These are phyloP conservation scores for Girardinus metallicus DNA, from an alignment of 2,797 vertebrate species.

Conservation along the genomic window DNA sequence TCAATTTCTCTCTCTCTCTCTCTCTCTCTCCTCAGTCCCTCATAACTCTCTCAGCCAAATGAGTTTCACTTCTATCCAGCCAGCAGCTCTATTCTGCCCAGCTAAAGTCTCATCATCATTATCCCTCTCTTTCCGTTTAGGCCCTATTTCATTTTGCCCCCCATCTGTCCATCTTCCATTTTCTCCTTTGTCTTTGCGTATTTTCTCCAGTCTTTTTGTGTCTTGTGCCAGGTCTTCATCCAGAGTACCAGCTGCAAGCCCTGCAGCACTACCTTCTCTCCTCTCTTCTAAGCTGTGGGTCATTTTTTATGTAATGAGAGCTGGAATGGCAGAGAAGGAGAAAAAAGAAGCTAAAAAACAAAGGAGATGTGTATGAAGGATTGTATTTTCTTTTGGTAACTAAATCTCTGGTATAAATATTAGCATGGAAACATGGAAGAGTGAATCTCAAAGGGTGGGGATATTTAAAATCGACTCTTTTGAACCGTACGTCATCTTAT, in stretches of 20 bases:
- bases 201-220: conserved; percentile 49
- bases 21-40: conserved; percentile 40
- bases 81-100: conserved; percentile 61
- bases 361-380: conserved; percentile 43
- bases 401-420: not conserved
- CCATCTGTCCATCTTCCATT: conserved; percentile 71
- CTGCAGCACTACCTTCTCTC: conserved; percentile 59
- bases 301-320: conserved; percentile 40
- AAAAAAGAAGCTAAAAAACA: conserved; percentile 16
- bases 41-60: conserved; percentile 62
- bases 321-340: conserved; percentile 14
- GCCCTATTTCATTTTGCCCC: conserved; percentile 65
- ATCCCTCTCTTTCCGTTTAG: conserved; percentile 58
- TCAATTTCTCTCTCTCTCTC: conserved; percentile 41
- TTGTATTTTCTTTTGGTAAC: conserved; percentile 39
- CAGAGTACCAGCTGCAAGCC: conserved; percentile 70
- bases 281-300: conserved; percentile 47
- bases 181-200: conserved; percentile 54
- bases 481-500: too few species aligned
- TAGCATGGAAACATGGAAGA: not conserved
- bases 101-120: conserved; percentile 74
- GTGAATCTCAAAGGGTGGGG: not conserved
- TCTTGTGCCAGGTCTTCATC: conserved; percentile 59
- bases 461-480: too few species aligned
- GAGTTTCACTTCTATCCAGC: conserved; percentile 65